Conservation (phyloP, 2,113 vertebrate genomes). For the Cariama cristata region DNA sequence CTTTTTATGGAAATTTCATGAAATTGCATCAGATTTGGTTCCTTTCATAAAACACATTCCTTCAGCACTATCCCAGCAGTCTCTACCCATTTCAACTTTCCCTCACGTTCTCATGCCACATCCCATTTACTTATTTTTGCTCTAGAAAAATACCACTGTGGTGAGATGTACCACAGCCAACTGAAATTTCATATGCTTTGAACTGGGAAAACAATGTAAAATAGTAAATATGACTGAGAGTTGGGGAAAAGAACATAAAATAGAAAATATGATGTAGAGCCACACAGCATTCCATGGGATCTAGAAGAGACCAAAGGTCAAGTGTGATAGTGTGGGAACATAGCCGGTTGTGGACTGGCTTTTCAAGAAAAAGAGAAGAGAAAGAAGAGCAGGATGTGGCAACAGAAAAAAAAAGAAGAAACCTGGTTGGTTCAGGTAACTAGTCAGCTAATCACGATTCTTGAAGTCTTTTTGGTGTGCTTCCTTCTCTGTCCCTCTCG, state of each 20-base stretch:
- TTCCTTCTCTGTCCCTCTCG: background rate
- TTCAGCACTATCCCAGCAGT: background rate
- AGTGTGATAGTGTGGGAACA: background rate
- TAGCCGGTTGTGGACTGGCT: background rate
- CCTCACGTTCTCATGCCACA: background rate
- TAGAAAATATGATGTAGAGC: background rate
- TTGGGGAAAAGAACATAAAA: background rate
- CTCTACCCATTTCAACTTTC: background rate
- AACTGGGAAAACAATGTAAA: background rate
- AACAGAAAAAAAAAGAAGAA: background rate
- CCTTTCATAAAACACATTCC: background rate
- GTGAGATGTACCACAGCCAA: background rate
- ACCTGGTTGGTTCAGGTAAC: background rate
- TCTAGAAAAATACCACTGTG: background rate
- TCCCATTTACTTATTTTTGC: background rate
- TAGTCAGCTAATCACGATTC: background rate
- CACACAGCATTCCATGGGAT: background rate
- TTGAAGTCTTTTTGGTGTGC: background rate
- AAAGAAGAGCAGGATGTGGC: background rate
- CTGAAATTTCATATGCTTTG: background rate
- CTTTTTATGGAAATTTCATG: background rate
- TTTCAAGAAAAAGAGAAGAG: background rate
- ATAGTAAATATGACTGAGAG: background rate
- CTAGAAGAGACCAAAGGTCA: background rate
- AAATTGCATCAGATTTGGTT: background rate